These are phyloP conservation scores for Campylomormyrus tamandua DNA, from an alignment of 2,113 vertebrate genomes.

Conservation along the genomic window DNA sequence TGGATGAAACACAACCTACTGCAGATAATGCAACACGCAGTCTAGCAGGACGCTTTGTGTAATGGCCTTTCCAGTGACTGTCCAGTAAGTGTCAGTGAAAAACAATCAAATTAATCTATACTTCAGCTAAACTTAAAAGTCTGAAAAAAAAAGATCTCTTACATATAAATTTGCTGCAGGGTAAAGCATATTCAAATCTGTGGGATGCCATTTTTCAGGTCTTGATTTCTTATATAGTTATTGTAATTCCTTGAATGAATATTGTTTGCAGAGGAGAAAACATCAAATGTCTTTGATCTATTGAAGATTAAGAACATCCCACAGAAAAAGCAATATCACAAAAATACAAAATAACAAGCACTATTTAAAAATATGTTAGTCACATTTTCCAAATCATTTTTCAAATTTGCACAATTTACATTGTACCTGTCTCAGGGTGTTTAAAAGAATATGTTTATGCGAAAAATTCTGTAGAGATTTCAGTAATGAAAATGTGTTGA, in stretches of 20 bases:
- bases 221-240: background rate
- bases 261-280: background rate
- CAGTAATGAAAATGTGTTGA: background rate
- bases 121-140: background rate
- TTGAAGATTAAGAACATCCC: background rate
- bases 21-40: background rate
- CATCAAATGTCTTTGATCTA: background rate
- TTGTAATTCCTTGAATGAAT: background rate
- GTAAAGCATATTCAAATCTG: background rate
- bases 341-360: background rate
- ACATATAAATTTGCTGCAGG: background rate
- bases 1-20: background rate
- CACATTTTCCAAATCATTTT: background rate
- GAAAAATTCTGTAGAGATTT: background rate
- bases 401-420: background rate
- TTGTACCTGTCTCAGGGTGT: background rate
- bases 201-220: background rate
- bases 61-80: background rate
- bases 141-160: background rate
- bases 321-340: background rate
- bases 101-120: background rate
- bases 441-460: background rate
- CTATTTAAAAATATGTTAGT: background rate
- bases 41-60: background rate
- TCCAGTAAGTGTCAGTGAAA: background rate